phyloP scores from a whole-genome alignment of 1,140 invertebrate genomes.

The Drosophila teissieri region DNA sequence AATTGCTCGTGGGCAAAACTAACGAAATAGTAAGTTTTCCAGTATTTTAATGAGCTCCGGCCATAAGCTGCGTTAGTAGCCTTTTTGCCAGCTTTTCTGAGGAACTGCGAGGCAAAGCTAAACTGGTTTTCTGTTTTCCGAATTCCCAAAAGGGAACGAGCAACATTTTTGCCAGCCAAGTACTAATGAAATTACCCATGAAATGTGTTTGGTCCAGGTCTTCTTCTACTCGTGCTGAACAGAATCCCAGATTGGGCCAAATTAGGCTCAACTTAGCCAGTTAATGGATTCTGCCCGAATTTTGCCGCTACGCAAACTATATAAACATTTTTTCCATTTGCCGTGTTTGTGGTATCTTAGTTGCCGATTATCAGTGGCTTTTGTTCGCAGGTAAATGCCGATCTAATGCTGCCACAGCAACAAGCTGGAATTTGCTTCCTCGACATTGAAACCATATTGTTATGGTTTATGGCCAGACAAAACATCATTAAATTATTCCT shows the following conservation, averaged over 20 bases:
- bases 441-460: too few relatives aligned
- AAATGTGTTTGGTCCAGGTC: conserved; percentile 17
- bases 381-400: not conserved
- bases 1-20: conserved; percentile 3
- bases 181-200: conserved; percentile 41
- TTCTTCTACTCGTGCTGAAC: not conserved
- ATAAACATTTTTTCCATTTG: conserved; percentile 25
- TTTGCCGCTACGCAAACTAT: conserved; percentile 24
- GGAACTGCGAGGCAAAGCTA: conserved; percentile 61
- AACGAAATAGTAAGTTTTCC: conserved; percentile 38
- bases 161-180: not conserved
- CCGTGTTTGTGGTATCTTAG: not conserved
- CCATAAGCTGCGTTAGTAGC: conserved; percentile 1
- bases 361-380: conserved; percentile 41
- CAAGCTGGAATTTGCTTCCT: not conserved
- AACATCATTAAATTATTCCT: too few relatives aligned
- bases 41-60: conserved; percentile 63
- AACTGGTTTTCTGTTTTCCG: conserved; percentile 68
- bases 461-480: too few relatives aligned
- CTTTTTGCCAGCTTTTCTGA: conserved; percentile 32
- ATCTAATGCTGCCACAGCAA: conserved; percentile 18
- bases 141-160: conserved; percentile 4
- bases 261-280: conserved; percentile 10
- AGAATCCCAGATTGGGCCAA: conserved; percentile 6
- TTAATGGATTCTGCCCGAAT: conserved; percentile 24